These are phyloP conservation scores for Euglossa dilemma DNA, from an alignment of 1,140 invertebrate genomes.

Conservation along the genomic window DNA sequence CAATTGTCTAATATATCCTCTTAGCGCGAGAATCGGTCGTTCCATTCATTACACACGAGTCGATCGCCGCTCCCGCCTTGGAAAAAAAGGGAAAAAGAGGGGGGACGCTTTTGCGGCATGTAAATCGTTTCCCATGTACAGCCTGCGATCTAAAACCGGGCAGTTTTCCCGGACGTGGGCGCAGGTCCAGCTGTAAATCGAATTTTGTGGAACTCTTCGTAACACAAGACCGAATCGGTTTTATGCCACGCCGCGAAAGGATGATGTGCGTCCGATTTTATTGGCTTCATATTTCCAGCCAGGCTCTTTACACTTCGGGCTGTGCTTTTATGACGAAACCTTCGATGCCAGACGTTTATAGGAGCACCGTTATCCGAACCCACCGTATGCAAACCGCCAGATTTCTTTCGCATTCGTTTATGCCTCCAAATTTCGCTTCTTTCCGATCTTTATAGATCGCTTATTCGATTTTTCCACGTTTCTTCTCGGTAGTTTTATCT, in stretches of 20 bases:
- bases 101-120: not conserved
- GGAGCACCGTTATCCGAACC: not conserved
- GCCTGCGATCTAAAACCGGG: not conserved
- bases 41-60: slow-evolving; percentile 4
- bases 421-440: too few species aligned
- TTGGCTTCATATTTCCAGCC: slow-evolving; percentile 29
- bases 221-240: slow-evolving; percentile 25
- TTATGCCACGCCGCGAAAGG: not conserved
- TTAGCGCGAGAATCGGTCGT: not conserved
- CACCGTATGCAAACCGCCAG: not conserved
- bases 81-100: not conserved
- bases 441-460: too few species aligned
- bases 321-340: slow-evolving; percentile 25
- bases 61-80: not conserved
- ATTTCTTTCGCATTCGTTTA: not conserved
- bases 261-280: slow-evolving; percentile 16
- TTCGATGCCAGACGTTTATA: slow-evolving; percentile 10
- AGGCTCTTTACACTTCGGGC: not conserved
- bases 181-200: not conserved
- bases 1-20: not conserved
- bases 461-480: too few species aligned
- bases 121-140: slow-evolving; percentile 14
- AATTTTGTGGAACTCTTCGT: slow-evolving; percentile 16
- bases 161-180: slow-evolving; percentile 23
- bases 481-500: too few species aligned